Evolutionary conservation across 2,888 invertebrate species (phyloP).

Genomic region (Didymodactylos carnosus): DNA sequence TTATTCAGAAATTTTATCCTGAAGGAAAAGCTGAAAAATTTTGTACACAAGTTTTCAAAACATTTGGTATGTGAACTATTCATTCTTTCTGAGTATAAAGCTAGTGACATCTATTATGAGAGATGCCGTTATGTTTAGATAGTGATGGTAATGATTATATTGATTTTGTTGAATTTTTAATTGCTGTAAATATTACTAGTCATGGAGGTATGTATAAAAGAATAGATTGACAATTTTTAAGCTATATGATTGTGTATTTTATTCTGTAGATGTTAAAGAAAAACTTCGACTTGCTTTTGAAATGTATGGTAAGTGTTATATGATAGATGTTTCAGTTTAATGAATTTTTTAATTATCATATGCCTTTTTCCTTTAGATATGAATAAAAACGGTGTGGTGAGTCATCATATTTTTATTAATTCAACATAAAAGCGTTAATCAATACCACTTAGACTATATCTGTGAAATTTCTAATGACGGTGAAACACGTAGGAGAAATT

Average conservation of each 20-base stretch:
- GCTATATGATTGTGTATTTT: neutral
- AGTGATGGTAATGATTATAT: neutral
- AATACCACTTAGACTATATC: too few relatives aligned
- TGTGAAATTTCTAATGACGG: too few relatives aligned
- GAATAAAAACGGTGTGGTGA: slow-evolving; percentile 4
- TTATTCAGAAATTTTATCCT: slow-evolving; percentile 2
- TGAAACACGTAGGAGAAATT: too few relatives aligned
- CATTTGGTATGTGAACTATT: slow-evolving; percentile 3
- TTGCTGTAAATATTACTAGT: neutral
- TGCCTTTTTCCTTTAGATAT: too few relatives aligned
- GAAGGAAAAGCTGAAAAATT: slow-evolving; percentile 8
- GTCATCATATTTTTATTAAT: too few relatives aligned
- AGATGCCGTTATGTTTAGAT: neutral
- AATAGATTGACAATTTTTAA: neutral
- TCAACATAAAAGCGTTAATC: too few relatives aligned
- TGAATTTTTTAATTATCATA: too few relatives aligned
- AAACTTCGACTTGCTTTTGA: slow-evolving; percentile 2
- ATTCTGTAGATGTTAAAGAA: neutral
- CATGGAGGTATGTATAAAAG: neutral
- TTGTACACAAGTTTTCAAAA: slow-evolving; percentile 9
- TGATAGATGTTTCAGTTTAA: too few relatives aligned
- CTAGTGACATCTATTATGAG: neutral
- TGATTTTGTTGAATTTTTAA: slow-evolving; percentile 1
- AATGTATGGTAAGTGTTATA: too few relatives aligned
- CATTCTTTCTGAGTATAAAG: neutral